phyloP scores from a whole-genome alignment of 2,113 vertebrate species.

The Malurus alboscapulatus region DNA sequence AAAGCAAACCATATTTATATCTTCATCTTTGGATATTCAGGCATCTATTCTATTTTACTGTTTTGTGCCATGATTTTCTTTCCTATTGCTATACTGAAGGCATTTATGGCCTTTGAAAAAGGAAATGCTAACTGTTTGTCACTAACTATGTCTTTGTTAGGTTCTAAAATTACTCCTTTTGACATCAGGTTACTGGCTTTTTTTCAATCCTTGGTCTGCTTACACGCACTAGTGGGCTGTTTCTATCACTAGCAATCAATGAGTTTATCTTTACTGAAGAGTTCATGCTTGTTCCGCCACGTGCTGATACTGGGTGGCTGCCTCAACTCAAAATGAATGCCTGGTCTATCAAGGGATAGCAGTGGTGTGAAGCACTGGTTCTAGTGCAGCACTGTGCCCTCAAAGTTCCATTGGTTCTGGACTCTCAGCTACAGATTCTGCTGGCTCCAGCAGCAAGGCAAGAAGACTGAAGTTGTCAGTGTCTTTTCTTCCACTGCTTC shows the following conservation, averaged over 20 bases:
- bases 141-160: background rate
- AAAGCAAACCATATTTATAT: background rate
- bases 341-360: background rate
- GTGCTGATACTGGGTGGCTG: fast-evolving
- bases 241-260: background rate
- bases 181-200: background rate
- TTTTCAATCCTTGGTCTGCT: background rate
- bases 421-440: background rate
- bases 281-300: background rate
- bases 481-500: background rate
- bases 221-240: background rate
- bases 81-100: background rate
- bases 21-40: background rate
- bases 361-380: background rate
- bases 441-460: background rate
- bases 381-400: background rate
- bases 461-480: background rate
- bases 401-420: background rate
- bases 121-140: background rate
- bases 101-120: background rate
- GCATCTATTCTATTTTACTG: background rate
- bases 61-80: background rate
- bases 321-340: background rate
- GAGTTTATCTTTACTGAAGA: background rate
- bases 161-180: background rate